These are phyloP conservation scores for Plecotus auritus DNA, from an alignment of 2,113 vertebrate genomes.

Conservation along the genomic window DNA sequence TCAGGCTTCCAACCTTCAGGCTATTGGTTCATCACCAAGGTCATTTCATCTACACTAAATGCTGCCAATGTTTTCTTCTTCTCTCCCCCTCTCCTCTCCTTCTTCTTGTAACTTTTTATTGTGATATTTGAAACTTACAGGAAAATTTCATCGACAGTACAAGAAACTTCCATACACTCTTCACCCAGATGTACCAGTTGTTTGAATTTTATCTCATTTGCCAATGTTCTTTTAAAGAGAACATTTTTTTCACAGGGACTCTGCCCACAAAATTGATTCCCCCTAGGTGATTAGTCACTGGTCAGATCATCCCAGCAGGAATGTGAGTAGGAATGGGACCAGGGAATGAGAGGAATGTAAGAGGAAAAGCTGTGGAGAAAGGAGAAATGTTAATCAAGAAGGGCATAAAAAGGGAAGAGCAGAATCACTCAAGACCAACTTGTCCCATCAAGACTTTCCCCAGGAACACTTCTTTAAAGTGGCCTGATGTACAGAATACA, in stretches of 20 bases:
- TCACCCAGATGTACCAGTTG: neutral
- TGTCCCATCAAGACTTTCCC: neutral
- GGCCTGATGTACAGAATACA: neutral
- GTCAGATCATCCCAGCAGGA: neutral
- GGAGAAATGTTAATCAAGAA: neutral
- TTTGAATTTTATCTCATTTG: neutral
- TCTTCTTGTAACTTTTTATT: neutral
- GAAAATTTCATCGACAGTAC: neutral
- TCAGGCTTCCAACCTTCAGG: neutral
- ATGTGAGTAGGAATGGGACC: neutral
- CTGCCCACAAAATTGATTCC: neutral
- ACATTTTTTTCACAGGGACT: neutral
- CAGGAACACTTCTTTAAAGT: neutral
- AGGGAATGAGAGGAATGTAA: neutral
- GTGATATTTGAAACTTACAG: neutral
- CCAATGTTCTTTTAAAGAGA: constrained; percentile 30
- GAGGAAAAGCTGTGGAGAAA: neutral
- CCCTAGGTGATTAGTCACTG: constrained; percentile 9
- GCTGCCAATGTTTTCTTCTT: neutral
- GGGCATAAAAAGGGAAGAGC: neutral
- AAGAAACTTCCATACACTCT: neutral
- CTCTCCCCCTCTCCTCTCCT: neutral
- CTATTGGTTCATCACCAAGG: neutral
- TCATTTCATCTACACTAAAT: neutral
- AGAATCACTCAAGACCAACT: neutral